phyloP scores from a whole-genome alignment of 2,888 invertebrate genomes.

The Caradrina kadenii region DNA sequence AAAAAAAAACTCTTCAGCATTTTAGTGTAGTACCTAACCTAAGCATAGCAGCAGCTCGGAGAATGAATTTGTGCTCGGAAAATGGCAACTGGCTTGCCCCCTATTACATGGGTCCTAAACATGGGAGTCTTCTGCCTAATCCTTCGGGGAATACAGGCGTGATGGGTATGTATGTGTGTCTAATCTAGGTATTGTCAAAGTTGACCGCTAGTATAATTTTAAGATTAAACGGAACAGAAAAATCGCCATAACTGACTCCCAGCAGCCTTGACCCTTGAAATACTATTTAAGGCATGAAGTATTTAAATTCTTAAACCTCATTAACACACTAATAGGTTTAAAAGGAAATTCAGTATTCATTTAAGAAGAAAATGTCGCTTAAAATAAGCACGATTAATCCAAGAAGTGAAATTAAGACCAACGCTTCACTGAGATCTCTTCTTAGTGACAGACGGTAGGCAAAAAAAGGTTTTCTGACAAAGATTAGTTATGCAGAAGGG shows the following conservation, averaged over 20 bases:
- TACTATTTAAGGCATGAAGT: conserved; percentile 3
- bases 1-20: too few relatives aligned
- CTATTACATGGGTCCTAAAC: too few relatives aligned
- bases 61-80: too few relatives aligned
- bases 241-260: background rate
- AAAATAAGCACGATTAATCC: conserved; percentile 48
- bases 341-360: conserved; percentile 17
- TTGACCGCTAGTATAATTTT: too few relatives aligned
- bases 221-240: background rate
- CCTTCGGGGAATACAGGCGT: too few relatives aligned
- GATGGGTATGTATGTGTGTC: too few relatives aligned
- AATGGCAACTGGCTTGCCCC: too few relatives aligned
- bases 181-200: too few relatives aligned
- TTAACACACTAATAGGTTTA: conserved; percentile 20
- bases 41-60: too few relatives aligned
- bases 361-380: conserved; percentile 20
- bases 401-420: conserved; percentile 52
- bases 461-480: conserved; percentile 42
- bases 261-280: background rate
- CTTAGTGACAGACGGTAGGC: conserved; percentile 20
- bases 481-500: conserved; percentile 45
- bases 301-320: conserved; percentile 16
- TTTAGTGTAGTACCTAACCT: too few relatives aligned
- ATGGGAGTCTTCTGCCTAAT: too few relatives aligned
- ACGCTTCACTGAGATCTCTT: conserved; percentile 6